A percentile compares a stretch with the other conserved stretches of the same genome.
Evolutionary conservation across 2,888 invertebrate genomes (phyloP).

Genomic region (Tortrix viridana): DNA sequence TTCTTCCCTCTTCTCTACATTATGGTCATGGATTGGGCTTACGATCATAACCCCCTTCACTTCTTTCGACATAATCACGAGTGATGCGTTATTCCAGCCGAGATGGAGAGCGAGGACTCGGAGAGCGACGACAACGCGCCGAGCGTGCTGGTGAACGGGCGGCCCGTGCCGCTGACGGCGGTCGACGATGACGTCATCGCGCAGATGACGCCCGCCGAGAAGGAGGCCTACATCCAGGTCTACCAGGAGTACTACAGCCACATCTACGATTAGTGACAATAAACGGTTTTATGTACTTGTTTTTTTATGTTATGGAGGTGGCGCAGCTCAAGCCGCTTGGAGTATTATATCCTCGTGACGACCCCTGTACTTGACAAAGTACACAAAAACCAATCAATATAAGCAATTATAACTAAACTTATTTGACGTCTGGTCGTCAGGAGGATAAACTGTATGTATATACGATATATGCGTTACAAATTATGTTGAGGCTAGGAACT

Average conservation of each 20-base stretch:
- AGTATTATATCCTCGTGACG: too few relatives aligned
- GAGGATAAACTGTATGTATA: too few relatives aligned
- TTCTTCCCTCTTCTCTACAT: too few relatives aligned
- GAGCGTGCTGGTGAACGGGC: constrained; percentile 91
- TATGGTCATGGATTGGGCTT: too few relatives aligned
- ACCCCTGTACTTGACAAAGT: too few relatives aligned
- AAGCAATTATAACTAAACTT: too few relatives aligned
- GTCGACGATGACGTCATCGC: constrained; percentile 94
- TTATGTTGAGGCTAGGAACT: too few relatives aligned
- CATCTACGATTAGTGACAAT: constrained; percentile 87
- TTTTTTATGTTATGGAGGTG: not conserved
- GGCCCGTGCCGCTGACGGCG: constrained; percentile 91
- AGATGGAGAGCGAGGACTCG: constrained; percentile 89
- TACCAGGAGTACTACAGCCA: constrained; percentile 97
- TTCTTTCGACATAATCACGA: not conserved
- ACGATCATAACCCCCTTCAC: too few relatives aligned
- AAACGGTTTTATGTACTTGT: not conserved
- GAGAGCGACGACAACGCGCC: constrained; percentile 92
- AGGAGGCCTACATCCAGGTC: constrained; percentile 96
- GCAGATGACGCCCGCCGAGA: constrained; percentile 95
- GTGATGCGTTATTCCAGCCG: constrained; percentile 70
- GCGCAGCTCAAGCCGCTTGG: too few relatives aligned
- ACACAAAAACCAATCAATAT: too few relatives aligned
- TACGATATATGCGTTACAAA: too few relatives aligned
- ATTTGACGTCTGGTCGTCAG: too few relatives aligned